Percentiles rank a stretch among this genome's conserved stretches.
Evolutionary conservation across 30 jellyfish, hydroid and myxozoan species (phyloP).

Genomic region (Morbakka virulenta): DNA sequence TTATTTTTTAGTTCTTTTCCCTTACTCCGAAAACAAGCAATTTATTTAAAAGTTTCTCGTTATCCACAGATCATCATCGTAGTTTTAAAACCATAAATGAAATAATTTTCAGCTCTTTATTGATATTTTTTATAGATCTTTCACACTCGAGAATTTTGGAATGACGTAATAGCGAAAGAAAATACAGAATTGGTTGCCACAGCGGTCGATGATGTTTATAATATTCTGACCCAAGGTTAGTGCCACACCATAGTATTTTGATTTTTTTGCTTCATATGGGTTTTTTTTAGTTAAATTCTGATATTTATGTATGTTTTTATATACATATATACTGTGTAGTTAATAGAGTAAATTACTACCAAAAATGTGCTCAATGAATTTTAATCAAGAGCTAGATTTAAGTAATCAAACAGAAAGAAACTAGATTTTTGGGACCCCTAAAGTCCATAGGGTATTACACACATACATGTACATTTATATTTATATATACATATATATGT

Average conservation of each 20-base stretch:
- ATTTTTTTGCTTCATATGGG: neutral
- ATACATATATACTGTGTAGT: no score
- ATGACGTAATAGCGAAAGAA: constrained; percentile 16
- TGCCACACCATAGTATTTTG: neutral
- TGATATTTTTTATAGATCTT: constrained; percentile 31
- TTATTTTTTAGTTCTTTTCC: no score
- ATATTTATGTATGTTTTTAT: no score
- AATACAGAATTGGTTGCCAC: constrained; percentile 47
- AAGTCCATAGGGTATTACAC: no score
- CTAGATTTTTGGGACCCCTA: no score
- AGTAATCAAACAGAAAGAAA: no score
- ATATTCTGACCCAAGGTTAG: constrained; percentile 47
- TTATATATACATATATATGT: no score
- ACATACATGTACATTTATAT: no score
- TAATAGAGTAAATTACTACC: no score
- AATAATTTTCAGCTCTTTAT: neutral
- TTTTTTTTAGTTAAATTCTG: neutral
- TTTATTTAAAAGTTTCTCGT: constrained; percentile 15
- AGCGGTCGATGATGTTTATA: constrained; percentile 50
- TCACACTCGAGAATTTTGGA: constrained; percentile 72
- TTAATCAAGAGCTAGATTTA: no score
- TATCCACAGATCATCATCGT: constrained; percentile 27
- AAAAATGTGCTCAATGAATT: no score
- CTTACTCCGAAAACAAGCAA: no score
- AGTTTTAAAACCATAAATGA: constrained; percentile 24